Evolutionary conservation across 30 jellyfish, hydroid and myxozoan genomes (phyloP).

Genomic region (Pelagia noctiluca): DNA sequence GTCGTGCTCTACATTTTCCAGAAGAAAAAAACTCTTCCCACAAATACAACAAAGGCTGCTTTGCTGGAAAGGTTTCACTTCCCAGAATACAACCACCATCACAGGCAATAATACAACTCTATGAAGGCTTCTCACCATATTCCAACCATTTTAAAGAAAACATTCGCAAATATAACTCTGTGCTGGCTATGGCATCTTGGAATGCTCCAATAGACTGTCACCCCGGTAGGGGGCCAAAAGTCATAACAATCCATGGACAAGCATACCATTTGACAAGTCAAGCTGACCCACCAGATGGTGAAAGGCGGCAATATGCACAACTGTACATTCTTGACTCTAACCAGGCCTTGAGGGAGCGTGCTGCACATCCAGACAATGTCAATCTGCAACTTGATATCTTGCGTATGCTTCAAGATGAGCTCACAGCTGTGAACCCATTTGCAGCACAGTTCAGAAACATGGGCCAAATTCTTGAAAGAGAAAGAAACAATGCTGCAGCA

Average conservation of each 20-base stretch:
- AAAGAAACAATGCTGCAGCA: neutral
- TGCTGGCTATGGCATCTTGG: conserved; percentile 3
- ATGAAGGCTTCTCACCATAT: neutral
- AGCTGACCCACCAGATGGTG: neutral
- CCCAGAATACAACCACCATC: too few relatives aligned
- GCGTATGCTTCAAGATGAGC: neutral
- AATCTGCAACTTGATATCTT: neutral
- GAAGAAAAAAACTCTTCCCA: too few relatives aligned
- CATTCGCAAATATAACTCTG: neutral
- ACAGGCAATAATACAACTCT: neutral
- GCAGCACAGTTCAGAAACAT: neutral
- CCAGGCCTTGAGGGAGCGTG: neutral
- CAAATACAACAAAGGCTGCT: too few relatives aligned
- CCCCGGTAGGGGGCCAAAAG: conserved; percentile 3
- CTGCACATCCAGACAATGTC: neutral
- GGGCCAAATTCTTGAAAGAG: neutral
- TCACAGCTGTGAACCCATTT: neutral
- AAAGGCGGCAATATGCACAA: neutral
- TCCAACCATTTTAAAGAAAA: neutral
- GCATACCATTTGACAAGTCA: neutral
- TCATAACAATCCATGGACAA: neutral
- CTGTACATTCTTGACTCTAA: neutral
- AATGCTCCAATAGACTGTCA: neutral
- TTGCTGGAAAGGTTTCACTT: too few relatives aligned
- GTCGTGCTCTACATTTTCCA: neutral